Percentiles rank a stretch among this genome's conserved stretches.
These are phyloP conservation scores for Monopis laevigella DNA, from an alignment of 2,888 invertebrate genomes.

Conservation along the genomic window DNA sequence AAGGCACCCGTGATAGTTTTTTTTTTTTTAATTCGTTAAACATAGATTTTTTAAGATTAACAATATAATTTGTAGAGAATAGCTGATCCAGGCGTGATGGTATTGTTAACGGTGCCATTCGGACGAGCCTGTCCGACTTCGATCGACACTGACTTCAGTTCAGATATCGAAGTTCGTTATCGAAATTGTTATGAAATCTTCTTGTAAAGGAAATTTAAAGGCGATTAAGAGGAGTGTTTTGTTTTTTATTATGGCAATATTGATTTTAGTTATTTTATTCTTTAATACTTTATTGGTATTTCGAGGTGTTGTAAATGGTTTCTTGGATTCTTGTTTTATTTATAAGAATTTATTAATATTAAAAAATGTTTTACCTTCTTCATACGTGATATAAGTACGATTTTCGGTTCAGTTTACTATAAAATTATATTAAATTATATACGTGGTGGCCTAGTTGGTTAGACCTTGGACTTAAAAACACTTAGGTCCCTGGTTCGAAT, in stretches of 20 bases:
- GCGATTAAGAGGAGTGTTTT: conserved; percentile 9
- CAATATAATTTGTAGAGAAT: conserved; percentile 10
- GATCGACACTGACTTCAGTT: conserved; percentile 11
- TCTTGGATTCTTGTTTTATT: neutral
- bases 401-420: too few relatives aligned
- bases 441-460: too few relatives aligned
- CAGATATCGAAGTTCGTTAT: conserved; percentile 10
- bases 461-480: too few relatives aligned
- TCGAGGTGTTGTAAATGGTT: neutral
- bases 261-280: conserved; percentile 4
- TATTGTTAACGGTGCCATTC: conserved; percentile 17
- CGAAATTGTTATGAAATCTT: conserved; percentile 8
- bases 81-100: conserved; percentile 15
- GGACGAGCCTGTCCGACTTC: conserved; percentile 8
- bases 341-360: too few relatives aligned
- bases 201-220: conserved; percentile 9
- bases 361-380: too few relatives aligned
- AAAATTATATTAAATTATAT: too few relatives aligned
- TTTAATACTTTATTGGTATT: conserved; percentile 2
- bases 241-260: conserved; percentile 9
- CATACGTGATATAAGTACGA: too few relatives aligned
- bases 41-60: too few relatives aligned
- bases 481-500: too few relatives aligned
- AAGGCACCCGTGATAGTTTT: too few relatives aligned
- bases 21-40: too few relatives aligned